A percentile compares a stretch with the other conserved stretches of the same genome.
Conservation (phyloP, 2,113 vertebrate species). For the Phylloscopus whistleri region DNA sequence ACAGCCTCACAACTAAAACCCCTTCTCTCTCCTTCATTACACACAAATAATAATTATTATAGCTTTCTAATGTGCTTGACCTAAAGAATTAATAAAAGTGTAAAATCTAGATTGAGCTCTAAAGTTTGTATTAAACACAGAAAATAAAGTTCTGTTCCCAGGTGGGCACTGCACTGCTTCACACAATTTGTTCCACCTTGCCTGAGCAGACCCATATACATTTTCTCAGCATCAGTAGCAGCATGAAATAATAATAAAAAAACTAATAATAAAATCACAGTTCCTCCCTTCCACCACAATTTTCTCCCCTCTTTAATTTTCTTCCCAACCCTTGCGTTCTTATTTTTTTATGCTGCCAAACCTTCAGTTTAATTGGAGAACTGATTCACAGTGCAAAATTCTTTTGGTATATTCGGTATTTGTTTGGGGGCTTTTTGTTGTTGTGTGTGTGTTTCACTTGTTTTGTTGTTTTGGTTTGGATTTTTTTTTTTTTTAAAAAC, state of each 20-base stretch:
- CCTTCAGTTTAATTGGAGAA: background rate
- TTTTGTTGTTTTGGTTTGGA: background rate
- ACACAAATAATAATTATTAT: background rate
- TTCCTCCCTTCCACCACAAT: background rate
- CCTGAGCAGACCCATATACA: background rate
- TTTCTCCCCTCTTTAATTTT: background rate
- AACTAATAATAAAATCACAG: background rate
- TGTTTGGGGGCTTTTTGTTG: background rate
- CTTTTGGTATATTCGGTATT: background rate
- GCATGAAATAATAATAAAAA: background rate
- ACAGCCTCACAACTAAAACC: background rate
- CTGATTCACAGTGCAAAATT: background rate
- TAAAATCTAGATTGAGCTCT: background rate
- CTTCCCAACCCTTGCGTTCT: background rate
- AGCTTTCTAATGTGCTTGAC: background rate
- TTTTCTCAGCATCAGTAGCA: background rate
- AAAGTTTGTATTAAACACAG: background rate
- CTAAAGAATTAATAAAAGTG: background rate
- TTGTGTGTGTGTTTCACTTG: background rate
- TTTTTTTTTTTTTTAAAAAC: background rate
- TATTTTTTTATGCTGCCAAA: background rate
- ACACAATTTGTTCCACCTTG: background rate
- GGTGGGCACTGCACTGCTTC: background rate
- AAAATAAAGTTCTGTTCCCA: background rate
- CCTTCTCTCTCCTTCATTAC: background rate